Percentiles rank a stretch among this genome's conserved stretches.
Conservation (phyloP, 2,797 vertebrate genomes). For the Esox masquinongy region DNA sequence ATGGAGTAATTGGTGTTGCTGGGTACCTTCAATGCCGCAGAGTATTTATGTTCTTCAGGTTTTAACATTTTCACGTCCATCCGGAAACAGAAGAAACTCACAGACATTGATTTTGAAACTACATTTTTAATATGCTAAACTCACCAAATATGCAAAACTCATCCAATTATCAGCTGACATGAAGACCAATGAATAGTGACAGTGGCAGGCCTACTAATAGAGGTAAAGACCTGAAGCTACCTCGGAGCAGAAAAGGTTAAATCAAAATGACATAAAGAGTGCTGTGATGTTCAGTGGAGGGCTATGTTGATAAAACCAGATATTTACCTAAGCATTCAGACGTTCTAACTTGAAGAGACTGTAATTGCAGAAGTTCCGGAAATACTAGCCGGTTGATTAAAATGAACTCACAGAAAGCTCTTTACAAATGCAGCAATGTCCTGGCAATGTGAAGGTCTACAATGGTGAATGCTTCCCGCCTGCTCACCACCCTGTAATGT, state of each 20-base stretch:
- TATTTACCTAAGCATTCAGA: not conserved
- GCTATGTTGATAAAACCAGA: not conserved
- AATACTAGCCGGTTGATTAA: not conserved
- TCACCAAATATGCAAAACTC: not conserved
- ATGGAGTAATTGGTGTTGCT: too few relatives aligned
- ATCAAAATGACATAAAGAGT: not conserved
- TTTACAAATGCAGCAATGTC: constrained; percentile 23
- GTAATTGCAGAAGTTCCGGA: not conserved
- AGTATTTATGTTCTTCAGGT: too few relatives aligned
- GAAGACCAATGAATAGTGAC: not conserved
- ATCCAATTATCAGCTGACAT: not conserved
- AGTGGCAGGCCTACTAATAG: not conserved
- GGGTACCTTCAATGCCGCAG: too few relatives aligned
- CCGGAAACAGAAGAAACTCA: too few relatives aligned
- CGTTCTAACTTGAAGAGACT: not conserved
- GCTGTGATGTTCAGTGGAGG: not conserved
- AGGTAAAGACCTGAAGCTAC: not conserved
- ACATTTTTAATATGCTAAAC: not conserved
- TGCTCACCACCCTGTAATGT: constrained; percentile 31
- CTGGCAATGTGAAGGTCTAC: constrained; percentile 20
- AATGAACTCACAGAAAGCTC: not conserved
- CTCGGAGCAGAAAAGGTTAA: not conserved
- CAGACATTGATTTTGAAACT: too few relatives aligned
- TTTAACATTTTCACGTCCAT: too few relatives aligned
- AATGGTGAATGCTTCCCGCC: constrained; percentile 34